Conservation (phyloP, 2,888 invertebrate genomes). For the Epistrophe grossulariae region DNA sequence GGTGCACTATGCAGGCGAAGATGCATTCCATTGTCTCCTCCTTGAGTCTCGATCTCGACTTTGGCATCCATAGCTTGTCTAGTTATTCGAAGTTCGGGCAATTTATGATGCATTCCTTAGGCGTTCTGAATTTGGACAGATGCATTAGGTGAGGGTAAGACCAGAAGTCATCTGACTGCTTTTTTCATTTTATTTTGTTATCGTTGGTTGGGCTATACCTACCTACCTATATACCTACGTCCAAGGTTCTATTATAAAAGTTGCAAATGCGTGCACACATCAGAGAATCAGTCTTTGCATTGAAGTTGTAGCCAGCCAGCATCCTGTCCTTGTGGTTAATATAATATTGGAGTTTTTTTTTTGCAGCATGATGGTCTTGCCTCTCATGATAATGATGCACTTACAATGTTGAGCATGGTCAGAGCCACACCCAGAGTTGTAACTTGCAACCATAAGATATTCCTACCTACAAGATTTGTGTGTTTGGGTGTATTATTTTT, state of each 20-base stretch:
- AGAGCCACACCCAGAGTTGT: constrained; percentile 62
- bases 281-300: neutral
- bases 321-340: constrained; percentile 48
- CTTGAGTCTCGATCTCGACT: constrained; percentile 8
- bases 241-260: constrained; percentile 38
- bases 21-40: constrained; percentile 65
- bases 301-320: constrained; percentile 1
- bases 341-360: neutral
- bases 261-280: constrained; percentile 20
- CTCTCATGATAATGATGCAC: constrained; percentile 42
- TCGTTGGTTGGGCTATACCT: neutral
- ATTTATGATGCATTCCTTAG: constrained; percentile 63
- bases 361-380: constrained; percentile 1
- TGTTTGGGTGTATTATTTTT: constrained; percentile 29
- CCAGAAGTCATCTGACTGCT: constrained; percentile 69
- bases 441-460: constrained; percentile 1
- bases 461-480: constrained; percentile 24
- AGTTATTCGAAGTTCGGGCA: constrained; percentile 59
- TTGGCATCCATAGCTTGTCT: constrained; percentile 55
- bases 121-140: constrained; percentile 63
- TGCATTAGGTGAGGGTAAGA: constrained; percentile 72
- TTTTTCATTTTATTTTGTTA: constrained; percentile 21
- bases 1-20: constrained; percentile 49
- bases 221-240: neutral
- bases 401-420: constrained; percentile 48